A percentile compares a stretch with the other conserved stretches of the same genome.
Evolutionary conservation across 1,140 invertebrate species (phyloP).

Genomic region (Helicoverpa zea): DNA sequence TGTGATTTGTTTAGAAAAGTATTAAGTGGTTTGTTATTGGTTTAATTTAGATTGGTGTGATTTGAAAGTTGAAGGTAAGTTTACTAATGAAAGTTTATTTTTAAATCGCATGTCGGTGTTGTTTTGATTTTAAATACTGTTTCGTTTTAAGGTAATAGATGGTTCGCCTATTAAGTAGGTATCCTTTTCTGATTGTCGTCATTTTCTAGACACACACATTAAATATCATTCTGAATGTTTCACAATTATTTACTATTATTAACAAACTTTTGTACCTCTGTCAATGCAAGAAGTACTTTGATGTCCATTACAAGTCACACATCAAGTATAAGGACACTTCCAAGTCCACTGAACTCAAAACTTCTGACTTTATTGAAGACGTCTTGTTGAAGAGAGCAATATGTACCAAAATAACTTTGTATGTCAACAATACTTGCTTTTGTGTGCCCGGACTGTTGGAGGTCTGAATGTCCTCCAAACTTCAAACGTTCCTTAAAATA

Average conservation of each 20-base stretch:
- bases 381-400: not conserved
- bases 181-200: no score
- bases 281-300: no score
- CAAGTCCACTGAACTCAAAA: not conserved
- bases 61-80: slow-evolving; percentile 9
- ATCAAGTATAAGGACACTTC: not conserved
- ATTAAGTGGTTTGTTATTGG: not conserved
- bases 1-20: slow-evolving; percentile 18
- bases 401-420: not conserved
- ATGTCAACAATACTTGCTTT: not conserved
- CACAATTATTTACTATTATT: no score
- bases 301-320: not conserved
- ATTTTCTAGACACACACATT: no score
- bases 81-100: slow-evolving; percentile 14
- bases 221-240: no score
- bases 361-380: not conserved
- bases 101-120: no score
- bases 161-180: no score
- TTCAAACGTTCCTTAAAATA: not conserved
- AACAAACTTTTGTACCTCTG: no score
- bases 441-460: not conserved
- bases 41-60: not conserved
- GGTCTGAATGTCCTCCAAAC: not conserved
- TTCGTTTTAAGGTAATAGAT: no score
- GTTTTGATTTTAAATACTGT: no score